Evolutionary conservation across 2,888 invertebrate species (phyloP), one percentile per base, ranked within the genome.

Genomic region (Melinopterus prodromus): DNA sequence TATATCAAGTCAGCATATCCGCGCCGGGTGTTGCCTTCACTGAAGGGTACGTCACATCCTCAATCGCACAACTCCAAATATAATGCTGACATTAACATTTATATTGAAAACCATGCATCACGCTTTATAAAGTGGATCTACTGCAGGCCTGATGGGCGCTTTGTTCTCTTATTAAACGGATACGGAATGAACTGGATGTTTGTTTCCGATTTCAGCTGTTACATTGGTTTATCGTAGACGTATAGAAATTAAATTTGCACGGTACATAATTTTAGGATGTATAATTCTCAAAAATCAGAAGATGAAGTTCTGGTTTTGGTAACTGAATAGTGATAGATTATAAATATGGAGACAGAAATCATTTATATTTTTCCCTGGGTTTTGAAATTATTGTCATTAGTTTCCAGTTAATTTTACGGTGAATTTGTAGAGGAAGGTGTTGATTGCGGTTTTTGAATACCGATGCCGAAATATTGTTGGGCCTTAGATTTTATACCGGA

Each of bases 71-170:
- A 74, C 37, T 74, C 74, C 36, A 74, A 74, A 74, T 74, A 74
- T 74, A 74, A 74, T 74, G 76, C 70, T 38, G 77, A 77, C 77
- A 80, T 80, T 80, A 80, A 80, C 79, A 80, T 80, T 80, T 80
- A 80, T 80, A 80, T 80, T 80, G 79, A 69, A 80, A 77, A 69
- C 77, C 70, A 80, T 80, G 75, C 77, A 80, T 80, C 79, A 80
- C 70, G 77, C 35, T 74, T 74, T 74, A 36, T 16, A 35, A 9
- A 37, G 36, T 74, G 35, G 36, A 35, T 26, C 35, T 16, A 74
- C 37, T 74, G 74, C 37, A 36, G 36, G 9, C 35, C 35, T n/a
- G 14, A 74, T 36, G 37, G 74, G 37, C 71, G 26, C 15, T 71
- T 71, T 71, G 71, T 16, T 71, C 26, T 14, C 71, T 14, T 6